Percentiles rank a stretch among this genome's conserved stretches.
Conservation (phyloP, 1,140 invertebrate genomes). For the Andrena cerasifolii region DNA sequence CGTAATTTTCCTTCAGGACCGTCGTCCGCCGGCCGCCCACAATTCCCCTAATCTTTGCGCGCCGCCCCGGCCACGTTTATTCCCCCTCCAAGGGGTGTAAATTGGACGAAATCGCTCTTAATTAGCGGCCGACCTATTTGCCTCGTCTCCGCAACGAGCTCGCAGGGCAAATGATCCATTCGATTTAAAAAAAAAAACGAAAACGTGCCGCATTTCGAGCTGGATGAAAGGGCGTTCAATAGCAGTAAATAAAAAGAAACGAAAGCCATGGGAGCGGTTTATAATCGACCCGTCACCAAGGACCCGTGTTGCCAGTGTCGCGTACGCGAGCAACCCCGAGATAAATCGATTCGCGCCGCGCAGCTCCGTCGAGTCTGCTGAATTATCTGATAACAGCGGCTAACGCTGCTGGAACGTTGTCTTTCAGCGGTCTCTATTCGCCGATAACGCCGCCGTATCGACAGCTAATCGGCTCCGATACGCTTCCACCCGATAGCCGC, state of each 20-base stretch:
- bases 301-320: background rate
- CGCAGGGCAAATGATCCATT: too few relatives aligned
- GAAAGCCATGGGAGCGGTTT: background rate
- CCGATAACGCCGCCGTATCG: too few relatives aligned
- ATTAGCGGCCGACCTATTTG: background rate
- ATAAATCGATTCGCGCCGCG: slow-evolving; percentile 16
- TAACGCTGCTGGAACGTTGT: background rate
- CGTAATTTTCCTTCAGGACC: slow-evolving; percentile 58
- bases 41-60: background rate
- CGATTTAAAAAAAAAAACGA: background rate
- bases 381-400: slow-evolving; percentile 39
- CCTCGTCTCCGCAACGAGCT: background rate
- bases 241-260: background rate
- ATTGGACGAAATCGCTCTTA: background rate
- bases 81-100: background rate
- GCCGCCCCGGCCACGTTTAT: background rate
- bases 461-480: too few relatives aligned
- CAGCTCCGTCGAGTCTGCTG: slow-evolving; percentile 27
- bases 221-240: background rate
- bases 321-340: background rate
- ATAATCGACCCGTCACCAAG: background rate
- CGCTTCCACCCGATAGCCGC: background rate
- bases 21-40: background rate
- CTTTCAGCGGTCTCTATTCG: too few relatives aligned
- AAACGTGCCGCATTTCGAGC: background rate